Base-by-base conservation (phyloP, 37 sponge, comb jelly and placozoan species). In the Eunapius fragilis region DNA sequence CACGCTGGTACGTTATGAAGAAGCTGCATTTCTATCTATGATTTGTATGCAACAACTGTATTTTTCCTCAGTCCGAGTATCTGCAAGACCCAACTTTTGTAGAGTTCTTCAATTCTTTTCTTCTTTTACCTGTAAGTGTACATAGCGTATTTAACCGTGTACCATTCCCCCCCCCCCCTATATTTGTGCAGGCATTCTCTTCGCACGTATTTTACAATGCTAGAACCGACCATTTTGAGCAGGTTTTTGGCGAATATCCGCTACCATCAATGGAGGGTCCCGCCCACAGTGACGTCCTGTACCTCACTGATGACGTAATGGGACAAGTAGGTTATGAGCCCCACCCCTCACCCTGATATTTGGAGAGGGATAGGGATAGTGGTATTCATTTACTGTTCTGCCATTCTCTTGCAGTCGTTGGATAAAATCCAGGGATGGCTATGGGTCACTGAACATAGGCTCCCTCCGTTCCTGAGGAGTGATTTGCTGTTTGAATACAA, bases 401-500 rank as follows among this genome's bases (percentile, higher is more conserved):
- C 33, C 71, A 11, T 26, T 32, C n/a, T 37, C 36, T 17, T 76
- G 38, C 75, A 94, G 94, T 17, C 88, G 3, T 68, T 94, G 25
- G 91, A 94, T 37, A 68, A 71, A 36, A 27, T 72, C 25, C 85
- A 87, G 68, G 77, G 88, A 34, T 70, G 69, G 82, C 25, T 33
- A 35, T 95, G 96, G 96, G 79, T 95, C 24, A 23, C 82, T 25
- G 26, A 85, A 38, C 81, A 95, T 27, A 49, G 96, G 12, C 74
- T 95, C 3, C 96, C 96, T 37, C 75, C 88, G 25, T 95, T 92
- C 83, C 50, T 88, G n/a, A 90, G 74, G 27, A 95, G 96, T 90
- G 96, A 95, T 37, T 68, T 95, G 31, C 90, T 85, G 47, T 81
- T 88, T 19, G 93, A 95, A 28, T 95, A 92, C 67, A 90, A 89